A percentile compares a stretch with the other conserved stretches of the same genome.
phyloP scores from a whole-genome alignment of 2,113 vertebrate genomes.

The Psittacus erithacus region DNA sequence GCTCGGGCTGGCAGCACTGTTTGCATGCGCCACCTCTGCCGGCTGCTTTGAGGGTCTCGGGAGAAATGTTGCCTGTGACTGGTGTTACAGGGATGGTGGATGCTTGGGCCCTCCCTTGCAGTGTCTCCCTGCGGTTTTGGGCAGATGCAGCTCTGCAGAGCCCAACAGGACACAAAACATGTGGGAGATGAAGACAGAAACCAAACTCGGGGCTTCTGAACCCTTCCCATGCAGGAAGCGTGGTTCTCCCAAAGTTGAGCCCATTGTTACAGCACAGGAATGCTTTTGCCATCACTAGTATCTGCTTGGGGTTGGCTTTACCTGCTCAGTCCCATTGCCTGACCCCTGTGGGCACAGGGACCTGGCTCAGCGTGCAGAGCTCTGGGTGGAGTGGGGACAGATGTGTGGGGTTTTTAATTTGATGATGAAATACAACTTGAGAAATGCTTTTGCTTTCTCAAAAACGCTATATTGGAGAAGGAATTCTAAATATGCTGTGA shows the following conservation, averaged over 20 bases:
- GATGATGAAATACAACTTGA: not conserved
- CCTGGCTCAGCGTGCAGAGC: accelerated
- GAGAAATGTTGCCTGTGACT: accelerated
- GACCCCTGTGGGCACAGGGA: accelerated
- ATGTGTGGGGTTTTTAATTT: not conserved
- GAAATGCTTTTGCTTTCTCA: not conserved
- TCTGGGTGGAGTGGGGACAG: not conserved
- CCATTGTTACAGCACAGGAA: not conserved
- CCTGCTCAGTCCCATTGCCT: not conserved
- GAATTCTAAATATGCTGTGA: not conserved
- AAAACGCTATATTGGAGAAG: not conserved
- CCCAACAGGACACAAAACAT: accelerated
- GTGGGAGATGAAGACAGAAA: not conserved
- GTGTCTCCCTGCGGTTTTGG: not conserved
- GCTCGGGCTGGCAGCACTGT: not conserved
- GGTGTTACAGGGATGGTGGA: accelerated
- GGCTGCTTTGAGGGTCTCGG: not conserved
- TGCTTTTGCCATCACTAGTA: not conserved
- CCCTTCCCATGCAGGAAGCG: accelerated
- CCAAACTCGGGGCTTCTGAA: accelerated
- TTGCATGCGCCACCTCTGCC: not conserved
- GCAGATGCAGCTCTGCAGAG: not conserved
- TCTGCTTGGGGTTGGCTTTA: accelerated
- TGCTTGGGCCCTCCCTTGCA: not conserved
- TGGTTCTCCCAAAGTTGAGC: not conserved